A percentile compares a stretch with the other conserved stretches of the same genome.
Conservation (phyloP, 1,140 invertebrate species). For the Eupeodes corollae region DNA sequence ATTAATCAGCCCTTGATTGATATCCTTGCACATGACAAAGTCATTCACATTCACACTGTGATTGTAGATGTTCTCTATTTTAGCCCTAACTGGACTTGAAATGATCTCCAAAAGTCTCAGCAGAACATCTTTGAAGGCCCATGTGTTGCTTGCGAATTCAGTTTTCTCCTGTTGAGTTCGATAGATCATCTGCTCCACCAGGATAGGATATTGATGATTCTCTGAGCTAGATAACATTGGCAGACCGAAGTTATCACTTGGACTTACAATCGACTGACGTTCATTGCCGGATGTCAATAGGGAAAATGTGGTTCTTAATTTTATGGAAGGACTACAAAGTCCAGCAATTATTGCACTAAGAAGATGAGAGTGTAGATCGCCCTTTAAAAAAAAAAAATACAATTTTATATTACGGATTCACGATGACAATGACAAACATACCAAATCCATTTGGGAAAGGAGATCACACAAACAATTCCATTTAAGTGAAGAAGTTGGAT, state of each 20-base stretch:
- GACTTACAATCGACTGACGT: conserved; percentile 47
- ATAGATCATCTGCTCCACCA: conserved; percentile 72
- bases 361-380: conserved; percentile 45
- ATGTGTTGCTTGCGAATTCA: conserved; percentile 40
- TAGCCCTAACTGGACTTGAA: conserved; percentile 58
- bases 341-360: conserved; percentile 72
- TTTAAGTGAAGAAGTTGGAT: conserved; percentile 83
- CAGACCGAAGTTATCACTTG: conserved; percentile 56
- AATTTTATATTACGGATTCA: neutral
- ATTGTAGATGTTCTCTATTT: conserved; percentile 38
- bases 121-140: conserved; percentile 76
- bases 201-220: conserved; percentile 61
- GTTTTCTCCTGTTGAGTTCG: conserved; percentile 53
- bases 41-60: conserved; percentile 18
- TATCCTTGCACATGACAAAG: conserved; percentile 15
- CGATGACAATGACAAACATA: conserved; percentile 35
- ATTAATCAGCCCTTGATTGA: conserved; percentile 49
- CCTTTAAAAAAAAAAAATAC: conserved; percentile 5
- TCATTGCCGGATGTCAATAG: conserved; percentile 41
- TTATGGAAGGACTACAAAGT: conserved; percentile 64
- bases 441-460: conserved; percentile 65
- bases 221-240: conserved; percentile 61
- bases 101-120: conserved; percentile 73
- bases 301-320: conserved; percentile 67
- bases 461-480: conserved; percentile 86